A percentile compares a stretch with the other conserved stretches of the same genome.
phyloP scores from a whole-genome alignment of 2,113 vertebrate genomes.

The Mustela nigripes region DNA sequence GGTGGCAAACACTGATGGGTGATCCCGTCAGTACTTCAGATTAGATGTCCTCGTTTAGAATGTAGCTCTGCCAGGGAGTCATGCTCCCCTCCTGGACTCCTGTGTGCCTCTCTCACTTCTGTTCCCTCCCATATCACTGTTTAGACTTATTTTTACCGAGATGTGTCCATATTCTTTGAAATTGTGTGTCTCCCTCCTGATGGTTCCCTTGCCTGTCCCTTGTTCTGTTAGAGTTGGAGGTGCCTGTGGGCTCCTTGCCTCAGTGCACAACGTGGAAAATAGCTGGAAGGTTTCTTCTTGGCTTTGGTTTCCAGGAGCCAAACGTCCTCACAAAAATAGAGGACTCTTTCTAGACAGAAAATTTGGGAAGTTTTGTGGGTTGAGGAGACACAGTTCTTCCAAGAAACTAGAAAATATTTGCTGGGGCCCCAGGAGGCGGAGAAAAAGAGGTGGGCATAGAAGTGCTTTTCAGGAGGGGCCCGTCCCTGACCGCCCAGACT shows the following conservation, averaged over 20 bases:
- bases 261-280: not conserved
- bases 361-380: not conserved
- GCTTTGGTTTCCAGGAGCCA: not conserved
- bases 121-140: not conserved
- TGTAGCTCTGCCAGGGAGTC: not conserved
- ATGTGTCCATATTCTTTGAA: not conserved
- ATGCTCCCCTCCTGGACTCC: accelerated
- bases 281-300: not conserved
- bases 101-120: not conserved
- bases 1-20: not conserved
- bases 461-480: not conserved
- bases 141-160: not conserved
- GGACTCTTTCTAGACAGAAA: not conserved
- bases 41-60: not conserved
- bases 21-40: not conserved
- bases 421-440: not conserved
- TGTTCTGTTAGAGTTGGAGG: not conserved
- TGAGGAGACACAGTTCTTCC: not conserved
- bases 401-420: not conserved
- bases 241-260: not conserved
- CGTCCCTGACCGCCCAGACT: accelerated
- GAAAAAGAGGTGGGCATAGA: not conserved
- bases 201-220: not conserved
- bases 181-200: not conserved
- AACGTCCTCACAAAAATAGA: not conserved